These are phyloP conservation scores for Branchinecta lindahli DNA, from an alignment of 1,140 invertebrate genomes.

Conservation along the genomic window DNA sequence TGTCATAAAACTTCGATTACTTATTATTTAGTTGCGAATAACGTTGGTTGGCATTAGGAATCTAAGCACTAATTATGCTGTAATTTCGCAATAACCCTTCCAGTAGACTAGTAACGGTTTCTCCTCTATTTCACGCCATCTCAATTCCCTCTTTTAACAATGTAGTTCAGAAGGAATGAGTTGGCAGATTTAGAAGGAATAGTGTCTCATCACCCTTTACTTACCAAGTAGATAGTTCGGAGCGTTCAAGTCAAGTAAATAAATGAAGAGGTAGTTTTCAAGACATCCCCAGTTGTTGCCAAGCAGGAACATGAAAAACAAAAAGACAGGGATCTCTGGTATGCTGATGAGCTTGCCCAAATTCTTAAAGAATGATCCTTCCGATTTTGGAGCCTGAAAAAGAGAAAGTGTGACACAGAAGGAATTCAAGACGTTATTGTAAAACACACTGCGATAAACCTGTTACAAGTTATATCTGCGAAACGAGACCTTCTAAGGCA, in stretches of 20 bases:
- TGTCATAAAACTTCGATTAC: too few relatives aligned
- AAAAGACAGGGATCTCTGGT: constrained; percentile 52
- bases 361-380: neutral
- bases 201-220: constrained; percentile 20
- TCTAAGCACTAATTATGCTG: too few relatives aligned
- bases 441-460: neutral
- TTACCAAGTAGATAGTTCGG: constrained; percentile 59
- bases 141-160: too few relatives aligned
- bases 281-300: constrained; percentile 70
- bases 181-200: too few relatives aligned
- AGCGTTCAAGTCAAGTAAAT: constrained; percentile 58
- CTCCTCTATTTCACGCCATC: too few relatives aligned
- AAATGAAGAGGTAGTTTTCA: constrained; percentile 67
- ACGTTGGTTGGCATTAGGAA: too few relatives aligned
- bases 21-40: too few relatives aligned
- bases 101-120: too few relatives aligned
- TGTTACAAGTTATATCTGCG: too few relatives aligned
- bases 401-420: constrained; percentile 9
- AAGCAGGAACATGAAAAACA: constrained; percentile 54
- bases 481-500: too few relatives aligned
- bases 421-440: neutral
- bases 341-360: neutral
- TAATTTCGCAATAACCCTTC: too few relatives aligned
- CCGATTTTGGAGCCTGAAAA: constrained; percentile 43
- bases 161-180: too few relatives aligned